Conservation (phyloP, 2,888 invertebrate genomes). For the Prosapia bicincta region DNA sequence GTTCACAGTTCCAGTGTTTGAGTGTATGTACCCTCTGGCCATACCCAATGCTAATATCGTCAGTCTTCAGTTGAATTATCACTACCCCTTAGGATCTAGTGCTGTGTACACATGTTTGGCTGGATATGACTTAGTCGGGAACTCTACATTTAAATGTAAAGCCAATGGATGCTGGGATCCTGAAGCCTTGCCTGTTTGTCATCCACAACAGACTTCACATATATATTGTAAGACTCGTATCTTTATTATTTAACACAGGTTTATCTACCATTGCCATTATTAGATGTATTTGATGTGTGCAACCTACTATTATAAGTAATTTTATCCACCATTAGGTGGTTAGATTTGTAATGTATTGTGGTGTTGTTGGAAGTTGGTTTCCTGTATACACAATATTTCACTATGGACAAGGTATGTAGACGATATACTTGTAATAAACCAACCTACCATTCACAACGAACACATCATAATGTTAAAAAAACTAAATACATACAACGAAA, state of each 20-base stretch:
- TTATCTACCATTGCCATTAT: too few species aligned
- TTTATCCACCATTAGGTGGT: too few species aligned
- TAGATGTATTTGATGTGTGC: not conserved
- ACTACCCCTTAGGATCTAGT: constrained; percentile 15
- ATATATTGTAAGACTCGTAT: constrained; percentile 24
- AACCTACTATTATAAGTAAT: not conserved
- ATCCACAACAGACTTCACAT: constrained; percentile 12
- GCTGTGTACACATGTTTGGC: constrained; percentile 23
- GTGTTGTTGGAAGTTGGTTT: not conserved
- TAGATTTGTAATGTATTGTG: too few species aligned
- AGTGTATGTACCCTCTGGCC: constrained; percentile 15
- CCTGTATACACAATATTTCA: not conserved
- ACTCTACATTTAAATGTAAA: constrained; percentile 13
- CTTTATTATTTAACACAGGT: too few species aligned
- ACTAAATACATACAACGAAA: too few species aligned
- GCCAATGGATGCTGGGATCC: constrained; percentile 26
- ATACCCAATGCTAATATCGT: constrained; percentile 17
- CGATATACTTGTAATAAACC: too few species aligned
- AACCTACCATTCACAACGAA: too few species aligned
- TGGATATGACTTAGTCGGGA: constrained; percentile 23
- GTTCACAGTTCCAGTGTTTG: not conserved
- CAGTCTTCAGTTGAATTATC: not conserved
- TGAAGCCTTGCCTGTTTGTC: constrained; percentile 16
- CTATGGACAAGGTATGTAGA: too few species aligned
- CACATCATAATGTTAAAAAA: too few species aligned